Base-by-base conservation (phyloP, 2,888 invertebrate genomes). In the Athalia circularis region DNA sequence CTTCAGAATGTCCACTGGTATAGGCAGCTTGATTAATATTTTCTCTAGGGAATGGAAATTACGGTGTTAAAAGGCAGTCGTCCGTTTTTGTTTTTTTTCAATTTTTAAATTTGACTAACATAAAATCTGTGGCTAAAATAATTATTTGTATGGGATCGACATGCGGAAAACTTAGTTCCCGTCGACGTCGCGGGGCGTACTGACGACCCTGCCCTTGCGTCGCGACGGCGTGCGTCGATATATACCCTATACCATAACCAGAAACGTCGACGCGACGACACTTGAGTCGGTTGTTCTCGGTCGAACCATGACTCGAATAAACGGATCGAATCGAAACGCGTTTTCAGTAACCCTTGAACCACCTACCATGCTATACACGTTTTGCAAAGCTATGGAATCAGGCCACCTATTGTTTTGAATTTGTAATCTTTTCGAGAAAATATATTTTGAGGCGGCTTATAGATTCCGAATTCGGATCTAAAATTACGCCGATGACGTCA, bases 151-250 rank as follows among this genome's bases (percentile, higher is more conserved):
- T 45, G 59, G 50, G 52, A 54, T 77, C 77, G 57, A 67, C 77
- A 67, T 59, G 52, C 43, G 67, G 11, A 13, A 64, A 50, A 48
- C 74, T 47, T 76, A 62, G 65, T 65, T 83, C 82, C 83, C 85
- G 86, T 83, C 86, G 86, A 83, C 86, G 88, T 86, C 88, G 87
- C 89, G 87, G 85, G 85, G 86, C 87, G 85, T 87, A 89, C 89
- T 88, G 88, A 86, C 89, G 89, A 89, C 88, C 89, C 89, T 89
- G 89, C 89, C 89, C 89, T 89, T 89, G 88, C 88, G 87, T 87
- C 86, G 86, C 86, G 86, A 86, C 86, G 83, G 82, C 81, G 80
- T 83, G 84, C 83, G 84, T 79, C 79, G 82, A 81, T 82, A 82
- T 81, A 80, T 80, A 75, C 79, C 43, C 75, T 77, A 52, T 65